A percentile compares a stretch with the other conserved stretches of the same genome.
phyloP scores from a whole-genome alignment of 1,140 invertebrate species.

The Spodoptera frugiperda region DNA sequence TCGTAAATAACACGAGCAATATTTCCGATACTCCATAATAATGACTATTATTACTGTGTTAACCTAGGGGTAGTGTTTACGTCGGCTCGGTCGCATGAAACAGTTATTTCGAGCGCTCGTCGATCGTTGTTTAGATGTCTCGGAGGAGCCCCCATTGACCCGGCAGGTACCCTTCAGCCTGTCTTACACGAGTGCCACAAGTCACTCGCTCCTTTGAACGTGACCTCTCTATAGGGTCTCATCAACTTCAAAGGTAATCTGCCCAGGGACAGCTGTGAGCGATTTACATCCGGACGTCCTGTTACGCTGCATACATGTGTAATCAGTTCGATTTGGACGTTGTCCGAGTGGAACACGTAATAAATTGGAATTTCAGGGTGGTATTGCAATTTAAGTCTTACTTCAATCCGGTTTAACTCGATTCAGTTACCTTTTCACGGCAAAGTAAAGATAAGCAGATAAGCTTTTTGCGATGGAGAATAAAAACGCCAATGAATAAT shows the following conservation, averaged over 20 bases:
- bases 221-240: slow-evolving; percentile 47
- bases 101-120: slow-evolving; percentile 33
- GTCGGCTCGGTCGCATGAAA: slow-evolving; percentile 7
- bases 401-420: background rate
- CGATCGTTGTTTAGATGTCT: slow-evolving; percentile 39
- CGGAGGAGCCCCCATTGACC: slow-evolving; percentile 31
- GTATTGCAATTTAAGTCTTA: slow-evolving; percentile 16
- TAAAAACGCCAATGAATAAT: background rate
- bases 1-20: slow-evolving; percentile 54
- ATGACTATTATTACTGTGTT: slow-evolving; percentile 40
- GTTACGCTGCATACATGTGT: slow-evolving; percentile 27
- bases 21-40: slow-evolving; percentile 48
- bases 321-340: slow-evolving; percentile 33
- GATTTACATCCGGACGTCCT: slow-evolving; percentile 39
- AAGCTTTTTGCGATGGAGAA: no score
- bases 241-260: slow-evolving; percentile 49
- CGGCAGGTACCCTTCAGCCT: slow-evolving; percentile 45
- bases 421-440: background rate
- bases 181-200: slow-evolving; percentile 48
- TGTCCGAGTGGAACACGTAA: slow-evolving; percentile 27
- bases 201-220: slow-evolving; percentile 46
- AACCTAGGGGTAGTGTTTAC: slow-evolving; percentile 15
- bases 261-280: slow-evolving; percentile 44
- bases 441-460: background rate
- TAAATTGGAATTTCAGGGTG: slow-evolving; percentile 5